Base-by-base conservation (phyloP, 1,140 invertebrate genomes). In the Geopemphigus sp. region DNA sequence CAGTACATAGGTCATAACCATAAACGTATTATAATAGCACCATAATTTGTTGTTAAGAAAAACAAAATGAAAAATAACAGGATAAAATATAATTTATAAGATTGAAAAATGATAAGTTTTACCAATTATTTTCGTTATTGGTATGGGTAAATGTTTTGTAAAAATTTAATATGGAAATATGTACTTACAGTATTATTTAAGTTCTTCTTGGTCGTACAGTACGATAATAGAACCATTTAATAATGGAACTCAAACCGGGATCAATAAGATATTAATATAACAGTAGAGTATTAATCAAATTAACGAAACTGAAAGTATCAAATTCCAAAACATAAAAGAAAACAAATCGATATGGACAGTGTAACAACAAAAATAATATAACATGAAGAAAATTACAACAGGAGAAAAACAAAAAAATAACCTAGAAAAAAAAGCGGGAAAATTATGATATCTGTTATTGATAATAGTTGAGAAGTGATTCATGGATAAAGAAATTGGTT, bases 401-500 rank as follows among this genome's bases (percentile, higher is more conserved):
- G 10, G 26, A 3, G 56, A 6, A 56, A 0, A 47, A 17, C 24
- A 72, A 54, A 47, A 54, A 56, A 56, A 22, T 56, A 73, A 73
- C 70, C 70, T 73, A 54, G 1, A 73, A 73, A 73, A 39, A 39
- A 39, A 32, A 73, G 70, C 70, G 70, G 70, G 70, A 73, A 73
- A 73, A 56, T 15, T 14, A n/a, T 73, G 70, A 73, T 73, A 73
- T 56, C 15, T 1, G 10, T 19, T 11, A 1, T 54, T 73, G 53
- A 73, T 54, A 57, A 56, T 15, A 15, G 29, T 39, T 6, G n/a
- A 3, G n/a, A 4, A 3, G 8, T 39, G 32, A 4, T 39, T 5
- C 63, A 5, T 64, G 63, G 56, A 59, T 12, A 0, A 59, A 0
- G 22, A 59, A 59, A 59, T 26, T 22, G 10, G 3, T 59, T 24